Base-by-base conservation (phyloP, 2,797 vertebrate species). In the Huso huso region DNA sequence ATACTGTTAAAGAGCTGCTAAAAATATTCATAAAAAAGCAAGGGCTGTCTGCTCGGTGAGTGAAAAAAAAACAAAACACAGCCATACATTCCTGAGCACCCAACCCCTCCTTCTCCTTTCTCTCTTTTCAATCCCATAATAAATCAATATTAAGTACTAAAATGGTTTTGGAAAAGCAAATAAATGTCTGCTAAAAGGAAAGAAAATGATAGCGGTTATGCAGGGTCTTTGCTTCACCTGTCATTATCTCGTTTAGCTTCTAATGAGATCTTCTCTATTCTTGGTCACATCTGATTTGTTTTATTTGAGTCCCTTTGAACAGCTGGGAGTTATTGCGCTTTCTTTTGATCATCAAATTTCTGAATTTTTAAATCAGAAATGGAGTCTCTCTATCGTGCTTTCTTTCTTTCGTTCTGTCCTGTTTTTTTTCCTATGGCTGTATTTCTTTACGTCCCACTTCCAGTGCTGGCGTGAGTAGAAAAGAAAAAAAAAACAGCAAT, bases 231-330 rank as follows among this genome's bases (percentile, higher is more conserved):
- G 77, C 79, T 90, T 89, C 90, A 95, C 92, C 93, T 95, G 93
- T 92, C 92, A 87, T 89, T 87, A 80, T 89, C 83, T 86, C 87
- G 88, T 93, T 93, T 92, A 90, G 90, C 88, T 85, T 91, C 89
- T 97, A 97, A 95, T 95, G 92, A 96, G 91, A 87, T 90, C 88
- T 88, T 89, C 90, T 92, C 92, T 93, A 91, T 93, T 93, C 92
- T 90, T 89, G 92, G 92, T 94, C 93, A 95, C 91, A 95, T 94
- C 90, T 84, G 91, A 94, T 91, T 93, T 94, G 90, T 90, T 91
- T 89, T 86, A 92, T 91, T 89, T 74, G 79, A 92, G 90, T 93
- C 88, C 90, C 93, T 97, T 96, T 97, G 94, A 97, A 95, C 92
- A 92, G 90, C 92, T 92, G 90, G 86, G 91, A 94, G 91, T 92